Evolutionary conservation across 2,888 invertebrate genomes (phyloP).

Genomic region (Lepidochitona cinerea): DNA sequence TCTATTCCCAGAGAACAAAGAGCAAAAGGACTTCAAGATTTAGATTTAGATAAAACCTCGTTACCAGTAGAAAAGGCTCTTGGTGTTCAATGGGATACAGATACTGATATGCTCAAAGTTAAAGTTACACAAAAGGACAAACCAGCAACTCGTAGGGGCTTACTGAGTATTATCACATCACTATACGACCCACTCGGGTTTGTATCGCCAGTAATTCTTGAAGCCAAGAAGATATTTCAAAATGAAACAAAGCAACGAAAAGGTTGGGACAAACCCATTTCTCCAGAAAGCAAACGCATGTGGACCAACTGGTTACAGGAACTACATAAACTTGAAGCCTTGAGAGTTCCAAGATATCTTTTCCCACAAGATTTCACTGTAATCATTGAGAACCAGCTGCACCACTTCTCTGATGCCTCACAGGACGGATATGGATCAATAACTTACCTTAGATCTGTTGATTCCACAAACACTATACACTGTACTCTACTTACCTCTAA

Average conservation of each 20-base stretch:
- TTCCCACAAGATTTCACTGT: not conserved
- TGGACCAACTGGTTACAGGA: not conserved
- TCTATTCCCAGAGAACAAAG: not conserved
- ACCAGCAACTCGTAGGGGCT: not conserved
- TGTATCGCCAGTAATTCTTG: not conserved
- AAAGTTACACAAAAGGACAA: not conserved
- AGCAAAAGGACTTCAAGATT: not conserved
- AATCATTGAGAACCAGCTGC: not conserved
- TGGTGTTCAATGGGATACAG: not conserved
- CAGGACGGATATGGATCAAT: not conserved
- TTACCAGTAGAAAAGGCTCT: not conserved
- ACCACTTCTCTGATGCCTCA: constrained; percentile 5
- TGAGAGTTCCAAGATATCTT: not conserved
- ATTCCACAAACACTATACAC: not conserved
- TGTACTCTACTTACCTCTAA: constrained; percentile 12
- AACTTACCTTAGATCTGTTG: not conserved
- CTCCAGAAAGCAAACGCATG: not conserved
- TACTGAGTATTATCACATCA: not conserved
- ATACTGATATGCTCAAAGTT: not conserved
- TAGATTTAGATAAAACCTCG: not conserved
- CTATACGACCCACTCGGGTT: constrained; percentile 8
- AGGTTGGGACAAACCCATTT: not conserved
- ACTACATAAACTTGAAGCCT: not conserved
- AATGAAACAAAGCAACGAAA: not conserved
- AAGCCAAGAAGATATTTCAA: not conserved